Base-by-base conservation (phyloP, 53 echinoderm and acorn worm genomes). In the Apostichopus leukothele region DNA sequence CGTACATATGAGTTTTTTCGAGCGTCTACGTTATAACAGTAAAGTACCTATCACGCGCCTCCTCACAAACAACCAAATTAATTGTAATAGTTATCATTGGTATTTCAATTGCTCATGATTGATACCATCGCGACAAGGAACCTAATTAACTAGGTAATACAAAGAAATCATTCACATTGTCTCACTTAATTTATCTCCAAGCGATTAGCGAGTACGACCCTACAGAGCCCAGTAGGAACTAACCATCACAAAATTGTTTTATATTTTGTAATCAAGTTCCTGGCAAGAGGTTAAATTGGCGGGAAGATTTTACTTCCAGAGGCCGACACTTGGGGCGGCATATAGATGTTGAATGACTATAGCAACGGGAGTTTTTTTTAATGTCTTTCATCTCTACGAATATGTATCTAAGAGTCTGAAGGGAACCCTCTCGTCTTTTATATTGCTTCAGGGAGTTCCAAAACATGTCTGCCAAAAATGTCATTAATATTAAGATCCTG, bases 111-210 rank as follows among this genome's bases (percentile, higher is more conserved):
- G 11, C 63, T 9, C 63, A 11, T 13, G 12, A 4, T 11, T 11
- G 11, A 63, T 16, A 63, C 16, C 63, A 16, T 11, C 63, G 11
- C 63, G 63, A 63, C 16, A 63, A 63, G 63, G 63, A 16, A 63
- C 63, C 10, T 63, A 63, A 63, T 63, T 63, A 63, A 13, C 10
- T 11, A 16, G 16, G 12, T 13, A 63, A 63, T 63, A 63, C 11
- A 11, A 63, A 63, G 63, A 11, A 63, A 63, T 63, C 63, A 63
- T 63, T n/a, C 50, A 50, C 50, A 52, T 79, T 79, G 79, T 79
- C 79, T 51, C 53, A 51, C 54, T 79, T 79, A 79, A 79, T 79
- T 79, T 79, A 53, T 53, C n/a, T 79, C 50, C n/a, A 53, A 79
- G 53, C 79, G 79, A 79, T 79, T 79, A 79, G 16, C 79, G 11